Base-by-base conservation (phyloP, 2,888 invertebrate genomes). In the Callyntrura guangdongensis region DNA sequence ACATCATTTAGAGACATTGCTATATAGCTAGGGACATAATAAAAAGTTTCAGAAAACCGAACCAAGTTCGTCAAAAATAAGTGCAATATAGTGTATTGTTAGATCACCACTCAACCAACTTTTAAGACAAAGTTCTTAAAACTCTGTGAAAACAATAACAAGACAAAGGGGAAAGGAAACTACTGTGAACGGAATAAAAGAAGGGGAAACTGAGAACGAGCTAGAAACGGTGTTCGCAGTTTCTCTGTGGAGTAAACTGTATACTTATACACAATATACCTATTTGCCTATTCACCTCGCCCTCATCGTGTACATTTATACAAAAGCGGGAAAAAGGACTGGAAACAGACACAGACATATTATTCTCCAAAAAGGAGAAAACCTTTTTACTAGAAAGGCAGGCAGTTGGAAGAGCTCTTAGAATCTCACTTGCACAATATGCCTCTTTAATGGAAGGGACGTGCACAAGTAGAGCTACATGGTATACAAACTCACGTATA, bases 321-420 rank as follows among this genome's bases (percentile, higher is more conserved):
- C 27, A 79, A 53, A 56, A 79, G 49, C 53, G 36, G 22, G 27
- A 53, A 59, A 25, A 59, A 45, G 74, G 45, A 86, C 20, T n/a
- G 53, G 69, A 61, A 74, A 72, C 72, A 85, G 59, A 81, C 56
- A 27, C 27, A 82, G 56, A 59, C 61, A 61, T 27, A 61, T 61
- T 67, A 67, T 67, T 22, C 6, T 36, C 36, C 36, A 6, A 36
- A 56, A 69, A 87, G 11, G 56, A 81, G 88, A 59, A n/a, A 88
- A 88, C 49, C 82, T 83, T 89, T 89, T 83, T 83, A 84, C 83
- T 74, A 49, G 83, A 89, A 89, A 89, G 83, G 83, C 83, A 77
- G 84, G 84, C 77, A 89, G 89, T 79, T 89, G 84, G 82, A 88
- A 88, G 89, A 83, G 89, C 89, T 89, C 74, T 89, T 89, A 89